phyloP scores from a whole-genome alignment of 2,888 invertebrate genomes.

The Philaethria dido region DNA sequence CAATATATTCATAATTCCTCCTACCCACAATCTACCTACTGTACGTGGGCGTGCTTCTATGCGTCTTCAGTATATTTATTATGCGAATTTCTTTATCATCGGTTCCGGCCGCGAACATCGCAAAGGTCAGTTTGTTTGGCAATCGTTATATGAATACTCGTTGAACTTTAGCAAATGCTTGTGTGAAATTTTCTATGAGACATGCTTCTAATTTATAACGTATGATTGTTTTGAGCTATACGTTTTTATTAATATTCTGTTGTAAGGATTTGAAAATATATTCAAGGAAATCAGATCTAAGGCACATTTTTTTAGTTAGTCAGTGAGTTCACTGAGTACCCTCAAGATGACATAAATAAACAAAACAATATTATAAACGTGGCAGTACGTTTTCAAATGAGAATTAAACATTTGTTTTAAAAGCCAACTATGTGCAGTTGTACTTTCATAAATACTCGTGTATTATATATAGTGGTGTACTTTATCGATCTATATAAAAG shows the following conservation, averaged over 20 bases:
- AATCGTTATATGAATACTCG: conserved; percentile 44
- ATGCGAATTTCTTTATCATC: conserved; percentile 49
- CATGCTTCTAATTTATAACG: conserved; percentile 9
- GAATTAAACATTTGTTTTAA: no score
- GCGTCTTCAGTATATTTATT: conserved; percentile 47
- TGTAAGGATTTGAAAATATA: no score
- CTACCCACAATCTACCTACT: neutral
- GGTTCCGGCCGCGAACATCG: conserved; percentile 52
- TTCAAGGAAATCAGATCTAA: no score
- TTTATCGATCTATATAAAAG: conserved; percentile 28
- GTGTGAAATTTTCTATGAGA: conserved; percentile 29
- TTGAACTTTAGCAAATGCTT: conserved; percentile 40
- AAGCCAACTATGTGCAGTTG: neutral
- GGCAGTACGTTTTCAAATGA: no score
- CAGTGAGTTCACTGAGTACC: no score
- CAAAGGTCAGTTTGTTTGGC: conserved; percentile 54
- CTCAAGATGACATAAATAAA: no score
- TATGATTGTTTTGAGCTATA: conserved; percentile 10
- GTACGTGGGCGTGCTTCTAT: conserved; percentile 3
- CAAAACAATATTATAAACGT: no score
- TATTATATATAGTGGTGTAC: conserved; percentile 4
- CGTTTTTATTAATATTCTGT: no score
- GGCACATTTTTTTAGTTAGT: no score
- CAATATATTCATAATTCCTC: neutral
- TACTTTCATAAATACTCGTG: neutral